Evolutionary conservation across 2,888 invertebrate species (phyloP), one percentile per base, ranked within the genome.

Genomic region (Spodoptera littoralis): DNA sequence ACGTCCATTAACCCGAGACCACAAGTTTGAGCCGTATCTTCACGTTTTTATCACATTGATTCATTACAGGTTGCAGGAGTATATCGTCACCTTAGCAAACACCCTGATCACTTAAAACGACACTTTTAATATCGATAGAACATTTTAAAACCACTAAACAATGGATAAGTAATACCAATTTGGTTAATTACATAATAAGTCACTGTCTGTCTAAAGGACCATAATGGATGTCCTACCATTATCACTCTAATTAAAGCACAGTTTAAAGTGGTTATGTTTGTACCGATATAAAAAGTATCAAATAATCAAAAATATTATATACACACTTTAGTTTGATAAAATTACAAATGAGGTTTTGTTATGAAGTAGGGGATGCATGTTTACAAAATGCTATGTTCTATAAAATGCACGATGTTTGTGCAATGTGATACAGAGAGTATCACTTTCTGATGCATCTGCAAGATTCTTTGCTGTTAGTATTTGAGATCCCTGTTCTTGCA

Each of bases 1-100:
- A 92, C 84, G 91, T 88, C 80, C 84, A 93, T 94, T 94, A 94
- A 94, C 94, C 87, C 83, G 94, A 94, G 94, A 94, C 94, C 94
- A 94, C 94, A 94, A 87, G 88, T 91, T 88, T 87, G 86, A 88
- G 89, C 87, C 90, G 90, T 91, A 86, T 84, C 82, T 90, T 88
- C 87, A 88, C 86, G 80, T 84, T 82, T 81, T 89, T 76, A 65
- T 88, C 87, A 88, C 86, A 81, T 86, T 84, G 83, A 88, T 90
- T 90, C 86, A 86, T 92, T 93, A 76, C 93, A 93, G 93, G 89
- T 92, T 79, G 84, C 87, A 86, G 90, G 84, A 87, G 88, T 83
- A 76, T 82, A 84, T 84, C 84, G 86, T 84, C 88, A 89, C 85
- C 82, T 85, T 86, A 83, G 75, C 46, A 58, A 62, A 76, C 71